Base-by-base conservation (phyloP, 1,140 invertebrate species). In the Phocides pigmalion region DNA sequence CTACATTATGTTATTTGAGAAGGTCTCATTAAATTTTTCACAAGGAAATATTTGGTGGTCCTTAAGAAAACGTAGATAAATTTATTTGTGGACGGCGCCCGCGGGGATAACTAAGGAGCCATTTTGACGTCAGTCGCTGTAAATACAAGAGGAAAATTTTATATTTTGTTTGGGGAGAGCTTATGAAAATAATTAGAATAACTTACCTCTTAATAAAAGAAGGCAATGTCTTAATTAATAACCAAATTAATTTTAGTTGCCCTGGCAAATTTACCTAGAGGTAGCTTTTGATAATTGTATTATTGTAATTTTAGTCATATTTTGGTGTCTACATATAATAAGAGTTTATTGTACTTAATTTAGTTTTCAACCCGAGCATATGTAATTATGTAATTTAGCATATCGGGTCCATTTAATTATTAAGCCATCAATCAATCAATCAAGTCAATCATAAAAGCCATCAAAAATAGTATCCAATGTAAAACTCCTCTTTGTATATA, bases 1-100 rank as follows among this genome's bases (percentile, higher is more conserved):
- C 49, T 58, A 42, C 41, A 44, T 69, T 68, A 58, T 41, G 62
- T 62, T 68, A 74, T 64, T 66, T 56, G 44, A 70, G 66, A 64
- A 72, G 66, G 62, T 74, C 72, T 78, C 72, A 74, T 78, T 78
- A 78, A 71, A 62, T 53, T 75, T 69, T 72, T 63, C 39, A 41
- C 19, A 51, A 47, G 56, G 67, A 66, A 68, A 69, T 70, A 25
- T 67, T 53, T 58, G 44, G 28, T 49, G 53, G 62, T 69, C 59
- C 62, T 63, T 16, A 67, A 68, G 63, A 70, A 72, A 74, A 71
- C 66, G 53, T 61, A 70, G 64, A 71, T 67, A 68, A 72, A 70
- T 73, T 70, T 71, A 67, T 74, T 71, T 49, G 62, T 50, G 46
- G 25, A 46, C 39, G 35, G 25, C 62, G 58, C 64, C 74, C 54